phyloP scores from a whole-genome alignment of 2,797 vertebrate genomes.

The Rhyacichthys aspro region DNA sequence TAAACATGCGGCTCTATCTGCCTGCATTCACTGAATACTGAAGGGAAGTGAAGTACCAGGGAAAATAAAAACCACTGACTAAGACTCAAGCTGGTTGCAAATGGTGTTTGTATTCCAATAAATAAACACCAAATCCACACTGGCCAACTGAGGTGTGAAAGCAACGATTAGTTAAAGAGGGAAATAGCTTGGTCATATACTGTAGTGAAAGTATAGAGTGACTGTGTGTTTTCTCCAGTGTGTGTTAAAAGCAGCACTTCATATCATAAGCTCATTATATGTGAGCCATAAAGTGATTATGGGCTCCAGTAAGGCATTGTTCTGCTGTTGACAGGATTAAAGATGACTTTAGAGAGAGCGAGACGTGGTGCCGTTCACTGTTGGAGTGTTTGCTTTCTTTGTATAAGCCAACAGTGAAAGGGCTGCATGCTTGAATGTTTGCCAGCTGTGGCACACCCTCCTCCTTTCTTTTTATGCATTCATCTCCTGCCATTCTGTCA shows the following conservation, averaged over 20 bases:
- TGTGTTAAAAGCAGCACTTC: slow-evolving; percentile 67
- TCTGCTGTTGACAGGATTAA: slow-evolving; percentile 76
- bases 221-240: slow-evolving; percentile 62
- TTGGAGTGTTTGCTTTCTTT: slow-evolving; percentile 62
- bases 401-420: slow-evolving; percentile 54
- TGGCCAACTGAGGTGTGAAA: slow-evolving; percentile 38
- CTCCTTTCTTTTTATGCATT: slow-evolving; percentile 49
- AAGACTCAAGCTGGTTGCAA: slow-evolving; percentile 27
- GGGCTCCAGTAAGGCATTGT: slow-evolving; percentile 73
- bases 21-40: slow-evolving; percentile 15
- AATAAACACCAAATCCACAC: slow-evolving; percentile 40
- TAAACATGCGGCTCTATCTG: slow-evolving; percentile 1
- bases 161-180: slow-evolving; percentile 50
- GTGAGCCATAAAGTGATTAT: slow-evolving; percentile 75
- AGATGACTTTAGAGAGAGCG: slow-evolving; percentile 63
- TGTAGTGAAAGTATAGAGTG: slow-evolving; percentile 51
- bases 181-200: slow-evolving; percentile 56
- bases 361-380: slow-evolving; percentile 28
- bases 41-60: slow-evolving; percentile 7
- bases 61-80: slow-evolving; percentile 2
- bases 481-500: slow-evolving; percentile 43
- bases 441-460: slow-evolving; percentile 55
- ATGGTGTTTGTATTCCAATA: slow-evolving; percentile 51
- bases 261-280: slow-evolving; percentile 78
- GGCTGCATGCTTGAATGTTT: slow-evolving; percentile 54